Base-by-base conservation (phyloP, 2,888 invertebrate species). In the Trissonchulus latispiculum region DNA sequence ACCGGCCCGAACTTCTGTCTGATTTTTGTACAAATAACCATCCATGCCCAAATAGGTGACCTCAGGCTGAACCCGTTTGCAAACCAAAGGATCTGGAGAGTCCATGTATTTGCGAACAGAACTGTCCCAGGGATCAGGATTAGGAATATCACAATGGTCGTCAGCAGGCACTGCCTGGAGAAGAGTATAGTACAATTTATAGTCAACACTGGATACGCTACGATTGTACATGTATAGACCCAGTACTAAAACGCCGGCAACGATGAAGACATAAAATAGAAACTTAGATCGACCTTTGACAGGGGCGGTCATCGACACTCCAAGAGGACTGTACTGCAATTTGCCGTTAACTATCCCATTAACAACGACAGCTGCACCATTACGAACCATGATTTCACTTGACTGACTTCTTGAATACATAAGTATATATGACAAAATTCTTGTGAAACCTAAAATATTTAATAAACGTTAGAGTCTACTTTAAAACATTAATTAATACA, bases 61-160 rank as follows among this genome's bases (percentile, higher is more conserved):
- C 36, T 80, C 78, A 18, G 77, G 75, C 71, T 80, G 80, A n/a
- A 79, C 74, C 37, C 74, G 70, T 69, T 69, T 68, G 72, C 80
- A 80, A 1, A 36, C 36, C 31, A 79, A 72, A 0, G 77, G 75
- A 8, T 75, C 62, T 29, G 76, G 68, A 67, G 73, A 70, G 35
- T 73, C 62, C 32, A 79, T 48, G 70, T 77, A 81, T 61, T 75
- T 70, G 8, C 70, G 74, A 64, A 80, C 77, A 33, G 77, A 72
- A 62, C 68, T 74, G 75, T 81, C 80, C 78, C 79, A 80, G n/a
- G 80, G 80, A 75, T 80, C 77, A 3, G 78, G 77, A 2, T 75
- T 71, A 1, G 78, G 77, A 48, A 80, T 73, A 28, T 76, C 64
- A 72, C 79, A 79, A 28, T n/a, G n/a, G 31, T 3, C 31, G 28